phyloP scores from a whole-genome alignment of 2,888 invertebrate genomes.

The Hemicrepidius hirtus region DNA sequence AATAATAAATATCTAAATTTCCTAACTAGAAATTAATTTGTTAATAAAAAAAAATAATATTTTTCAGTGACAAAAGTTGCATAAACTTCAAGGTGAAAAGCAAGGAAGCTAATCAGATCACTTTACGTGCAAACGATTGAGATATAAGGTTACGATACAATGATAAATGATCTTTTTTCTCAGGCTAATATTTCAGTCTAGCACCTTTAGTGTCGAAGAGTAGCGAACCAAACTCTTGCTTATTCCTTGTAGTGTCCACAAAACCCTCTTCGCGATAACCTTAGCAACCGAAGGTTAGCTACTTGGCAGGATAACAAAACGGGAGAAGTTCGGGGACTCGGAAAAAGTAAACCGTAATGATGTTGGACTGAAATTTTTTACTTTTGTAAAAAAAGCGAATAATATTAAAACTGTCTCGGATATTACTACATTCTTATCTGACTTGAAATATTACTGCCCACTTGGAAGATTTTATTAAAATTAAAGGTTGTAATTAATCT shows the following conservation, averaged over 20 bases:
- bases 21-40: no score
- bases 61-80: no score
- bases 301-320: constrained; percentile 10
- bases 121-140: no score
- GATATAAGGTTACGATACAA: constrained; percentile 8
- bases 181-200: neutral
- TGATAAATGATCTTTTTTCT: constrained; percentile 15
- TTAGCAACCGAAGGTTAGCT: constrained; percentile 12
- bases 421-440: neutral
- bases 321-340: neutral
- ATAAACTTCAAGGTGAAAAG: no score
- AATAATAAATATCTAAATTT: no score
- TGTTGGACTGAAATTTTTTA: neutral
- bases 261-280: neutral
- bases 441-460: neutral
- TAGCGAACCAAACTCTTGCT: neutral
- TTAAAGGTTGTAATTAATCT: no score
- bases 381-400: neutral
- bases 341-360: neutral
- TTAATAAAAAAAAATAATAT: no score
- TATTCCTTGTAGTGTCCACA: constrained; percentile 18
- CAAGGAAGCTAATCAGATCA: no score
- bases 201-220: constrained; percentile 15
- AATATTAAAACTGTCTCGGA: neutral
- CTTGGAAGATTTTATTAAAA: no score